Conservation (phyloP, 2,888 invertebrate species). For the Agriopis marginaria region DNA sequence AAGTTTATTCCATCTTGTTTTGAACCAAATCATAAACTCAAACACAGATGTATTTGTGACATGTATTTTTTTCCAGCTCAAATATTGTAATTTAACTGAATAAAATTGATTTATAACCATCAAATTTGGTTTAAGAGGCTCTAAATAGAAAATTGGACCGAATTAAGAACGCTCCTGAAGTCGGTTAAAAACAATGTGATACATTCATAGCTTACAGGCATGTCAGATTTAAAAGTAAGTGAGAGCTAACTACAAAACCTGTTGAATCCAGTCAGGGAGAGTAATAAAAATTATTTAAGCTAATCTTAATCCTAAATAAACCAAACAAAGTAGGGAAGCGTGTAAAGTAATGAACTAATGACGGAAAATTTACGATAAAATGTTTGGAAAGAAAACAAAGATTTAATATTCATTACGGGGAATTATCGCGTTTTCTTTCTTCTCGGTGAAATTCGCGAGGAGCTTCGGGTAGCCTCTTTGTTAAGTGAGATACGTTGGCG, state of each 20-base stretch:
- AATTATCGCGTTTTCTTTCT: slow-evolving; percentile 72
- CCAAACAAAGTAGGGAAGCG: slow-evolving; percentile 64
- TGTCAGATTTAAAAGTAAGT: not conserved
- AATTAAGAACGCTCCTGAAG: too few species aligned
- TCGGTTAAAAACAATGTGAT: not conserved
- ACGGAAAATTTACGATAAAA: slow-evolving; percentile 68
- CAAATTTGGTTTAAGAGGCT: too few species aligned
- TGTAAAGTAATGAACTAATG: slow-evolving; percentile 77
- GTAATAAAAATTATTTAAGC: slow-evolving; percentile 39
- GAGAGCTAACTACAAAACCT: not conserved
- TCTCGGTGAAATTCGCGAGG: slow-evolving; percentile 58
- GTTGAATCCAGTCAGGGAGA: slow-evolving; percentile 4
- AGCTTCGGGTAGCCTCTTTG: slow-evolving; percentile 56
- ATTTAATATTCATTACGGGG: slow-evolving; percentile 80
- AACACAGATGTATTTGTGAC: too few species aligned
- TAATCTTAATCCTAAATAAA: slow-evolving; percentile 41
- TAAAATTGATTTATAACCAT: too few species aligned
- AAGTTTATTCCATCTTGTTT: too few species aligned
- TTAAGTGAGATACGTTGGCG: slow-evolving; percentile 48
- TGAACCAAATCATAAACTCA: too few species aligned
- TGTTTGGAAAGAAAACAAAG: slow-evolving; percentile 68
- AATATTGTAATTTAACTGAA: too few species aligned
- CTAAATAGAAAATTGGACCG: too few species aligned
- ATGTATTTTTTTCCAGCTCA: too few species aligned
- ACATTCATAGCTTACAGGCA: not conserved